These are phyloP conservation scores for Papilio elwesi DNA, from an alignment of 2,888 invertebrate genomes.

Conservation along the genomic window DNA sequence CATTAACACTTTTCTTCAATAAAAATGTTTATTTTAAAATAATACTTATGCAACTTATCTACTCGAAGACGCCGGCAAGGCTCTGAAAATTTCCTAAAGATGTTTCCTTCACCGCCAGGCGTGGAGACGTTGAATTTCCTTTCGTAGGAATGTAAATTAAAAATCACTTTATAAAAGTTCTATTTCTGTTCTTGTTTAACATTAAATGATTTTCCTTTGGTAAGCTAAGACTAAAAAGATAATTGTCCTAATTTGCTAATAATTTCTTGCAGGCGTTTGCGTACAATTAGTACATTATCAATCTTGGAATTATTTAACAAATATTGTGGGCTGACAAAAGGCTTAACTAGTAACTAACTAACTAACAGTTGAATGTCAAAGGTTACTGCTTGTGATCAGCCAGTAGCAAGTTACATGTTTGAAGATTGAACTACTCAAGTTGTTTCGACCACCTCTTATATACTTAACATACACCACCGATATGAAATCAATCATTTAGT, in stretches of 20 bases:
- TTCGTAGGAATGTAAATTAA: slow-evolving; percentile 7
- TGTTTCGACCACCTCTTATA: no score
- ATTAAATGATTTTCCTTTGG: no score
- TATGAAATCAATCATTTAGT: no score
- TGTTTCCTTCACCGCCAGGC: slow-evolving; percentile 19
- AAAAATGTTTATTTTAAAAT: not conserved
- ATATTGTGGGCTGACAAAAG: not conserved
- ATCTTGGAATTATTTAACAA: not conserved
- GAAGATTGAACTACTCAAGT: no score
- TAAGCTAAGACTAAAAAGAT: no score
- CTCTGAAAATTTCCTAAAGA: slow-evolving; percentile 12
- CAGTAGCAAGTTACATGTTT: no score
- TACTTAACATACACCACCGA: no score
- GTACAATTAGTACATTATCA: not conserved
- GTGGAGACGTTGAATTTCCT: slow-evolving; percentile 20
- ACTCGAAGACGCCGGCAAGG: no score
- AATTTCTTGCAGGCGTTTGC: not conserved
- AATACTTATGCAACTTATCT: no score
- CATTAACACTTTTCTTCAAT: not conserved
- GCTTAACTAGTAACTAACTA: not conserved
- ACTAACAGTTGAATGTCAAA: no score
- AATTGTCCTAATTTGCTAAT: slow-evolving; percentile 9
- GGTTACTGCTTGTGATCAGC: no score
- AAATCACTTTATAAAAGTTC: not conserved
- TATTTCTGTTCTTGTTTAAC: not conserved